These are phyloP conservation scores for Decapterus maruadsi DNA, from an alignment of 2,797 vertebrate species.

Conservation along the genomic window DNA sequence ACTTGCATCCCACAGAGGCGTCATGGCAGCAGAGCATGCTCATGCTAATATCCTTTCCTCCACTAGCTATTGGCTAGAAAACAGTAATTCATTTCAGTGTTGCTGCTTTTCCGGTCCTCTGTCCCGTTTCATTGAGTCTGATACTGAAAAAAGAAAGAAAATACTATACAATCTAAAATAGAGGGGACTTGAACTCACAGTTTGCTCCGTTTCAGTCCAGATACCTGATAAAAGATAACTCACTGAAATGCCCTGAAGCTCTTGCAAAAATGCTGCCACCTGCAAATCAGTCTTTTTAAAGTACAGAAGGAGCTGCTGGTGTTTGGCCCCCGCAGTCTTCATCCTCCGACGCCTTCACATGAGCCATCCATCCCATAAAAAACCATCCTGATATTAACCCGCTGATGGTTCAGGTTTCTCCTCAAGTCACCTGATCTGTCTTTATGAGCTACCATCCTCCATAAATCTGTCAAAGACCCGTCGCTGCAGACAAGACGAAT, in stretches of 20 bases:
- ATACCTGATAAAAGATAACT: conserved; percentile 15
- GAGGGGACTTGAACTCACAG: not conserved
- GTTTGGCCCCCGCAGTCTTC: not conserved
- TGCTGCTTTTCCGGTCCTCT: conserved; percentile 28
- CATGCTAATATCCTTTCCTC: conserved; percentile 53
- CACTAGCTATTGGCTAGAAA: conserved; percentile 32
- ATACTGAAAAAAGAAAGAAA: conserved; percentile 7
- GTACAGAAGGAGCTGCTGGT: not conserved
- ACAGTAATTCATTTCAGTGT: conserved; percentile 48
- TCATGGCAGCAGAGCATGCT: conserved; percentile 50
- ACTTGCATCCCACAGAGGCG: conserved; percentile 66
- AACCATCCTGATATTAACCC: conserved; percentile 40
- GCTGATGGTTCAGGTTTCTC: conserved; percentile 46
- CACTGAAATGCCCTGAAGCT: conserved; percentile 10
- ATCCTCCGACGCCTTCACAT: conserved; percentile 16
- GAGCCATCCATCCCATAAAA: conserved; percentile 50
- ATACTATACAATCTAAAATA: conserved; percentile 8
- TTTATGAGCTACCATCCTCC: conserved; percentile 53
- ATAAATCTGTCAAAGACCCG: conserved; percentile 69
- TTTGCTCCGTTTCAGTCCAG: conserved; percentile 31
- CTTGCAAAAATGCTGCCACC: not conserved
- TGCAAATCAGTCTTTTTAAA: conserved; percentile 5
- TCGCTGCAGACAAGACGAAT: conserved; percentile 63
- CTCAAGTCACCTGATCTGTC: conserved; percentile 61
- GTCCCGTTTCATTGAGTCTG: conserved; percentile 17